Conservation (phyloP, 2,113 vertebrate species). For the Xenus cinereus region DNA sequence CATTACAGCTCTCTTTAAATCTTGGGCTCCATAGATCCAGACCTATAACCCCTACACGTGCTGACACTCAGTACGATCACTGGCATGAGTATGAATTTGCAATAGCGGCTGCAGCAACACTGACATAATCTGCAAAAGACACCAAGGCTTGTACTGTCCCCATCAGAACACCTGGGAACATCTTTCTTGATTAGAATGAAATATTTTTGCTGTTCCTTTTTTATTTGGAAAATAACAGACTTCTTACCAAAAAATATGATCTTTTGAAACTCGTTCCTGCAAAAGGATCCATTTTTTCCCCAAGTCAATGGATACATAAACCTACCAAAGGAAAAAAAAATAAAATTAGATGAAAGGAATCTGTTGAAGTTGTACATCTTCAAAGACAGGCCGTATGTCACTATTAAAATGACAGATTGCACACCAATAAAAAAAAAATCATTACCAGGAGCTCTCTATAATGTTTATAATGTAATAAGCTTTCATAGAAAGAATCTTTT, state of each 20-base stretch:
- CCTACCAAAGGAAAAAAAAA: conserved; percentile 65
- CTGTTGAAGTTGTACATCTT: neutral
- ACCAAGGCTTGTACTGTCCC: neutral
- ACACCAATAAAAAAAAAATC: neutral
- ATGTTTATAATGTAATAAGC: neutral
- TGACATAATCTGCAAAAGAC: neutral
- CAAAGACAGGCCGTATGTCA: neutral
- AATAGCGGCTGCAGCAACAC: neutral
- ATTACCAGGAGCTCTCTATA: neutral
- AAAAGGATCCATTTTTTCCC: conserved; percentile 90
- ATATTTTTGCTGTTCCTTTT: neutral
- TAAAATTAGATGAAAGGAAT: neutral
- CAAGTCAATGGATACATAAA: conserved; percentile 87
- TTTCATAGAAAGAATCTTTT: neutral
- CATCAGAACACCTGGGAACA: neutral
- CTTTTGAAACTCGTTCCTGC: conserved; percentile 92
- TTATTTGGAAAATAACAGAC: neutral
- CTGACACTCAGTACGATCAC: neutral
- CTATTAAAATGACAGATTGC: neutral
- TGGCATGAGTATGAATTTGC: neutral
- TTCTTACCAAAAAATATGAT: conserved; percentile 90
- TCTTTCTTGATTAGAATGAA: neutral
- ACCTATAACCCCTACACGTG: neutral
- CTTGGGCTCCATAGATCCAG: neutral
- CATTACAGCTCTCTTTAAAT: neutral